Conservation (phyloP, 2,797 vertebrate species). For the Halcyon leucocephala region DNA sequence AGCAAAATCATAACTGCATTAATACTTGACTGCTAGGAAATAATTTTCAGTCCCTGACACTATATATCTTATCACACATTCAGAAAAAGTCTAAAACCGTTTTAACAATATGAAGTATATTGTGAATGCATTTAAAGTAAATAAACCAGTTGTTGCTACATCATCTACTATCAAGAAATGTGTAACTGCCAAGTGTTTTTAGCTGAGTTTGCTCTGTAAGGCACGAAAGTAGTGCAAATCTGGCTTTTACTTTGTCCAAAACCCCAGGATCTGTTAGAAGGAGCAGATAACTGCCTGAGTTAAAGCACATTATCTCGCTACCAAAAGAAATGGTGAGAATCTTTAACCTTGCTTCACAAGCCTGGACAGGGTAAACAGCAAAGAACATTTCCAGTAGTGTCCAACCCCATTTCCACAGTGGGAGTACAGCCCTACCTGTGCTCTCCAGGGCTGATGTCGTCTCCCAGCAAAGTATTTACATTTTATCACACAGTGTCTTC, state of each 20-base stretch:
- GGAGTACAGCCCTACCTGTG: background rate
- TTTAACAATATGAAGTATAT: background rate
- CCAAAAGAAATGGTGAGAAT: background rate
- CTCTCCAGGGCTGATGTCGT: background rate
- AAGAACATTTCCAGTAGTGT: background rate
- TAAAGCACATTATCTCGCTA: background rate
- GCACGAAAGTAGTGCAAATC: conserved; percentile 30
- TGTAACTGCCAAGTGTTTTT: background rate
- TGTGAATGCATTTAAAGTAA: background rate
- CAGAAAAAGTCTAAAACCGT: background rate
- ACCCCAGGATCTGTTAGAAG: background rate
- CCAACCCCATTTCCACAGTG: background rate
- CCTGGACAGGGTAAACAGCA: background rate
- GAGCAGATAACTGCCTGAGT: background rate
- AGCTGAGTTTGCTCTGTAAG: conserved; percentile 37
- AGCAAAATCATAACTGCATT: background rate
- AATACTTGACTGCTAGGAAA: background rate
- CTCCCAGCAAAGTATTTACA: background rate
- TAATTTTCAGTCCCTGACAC: background rate
- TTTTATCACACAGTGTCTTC: background rate
- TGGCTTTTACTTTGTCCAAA: background rate
- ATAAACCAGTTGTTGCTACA: conserved; percentile 31
- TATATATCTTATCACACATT: background rate
- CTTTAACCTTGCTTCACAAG: background rate
- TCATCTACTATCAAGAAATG: background rate